A percentile compares a stretch with the other conserved stretches of the same genome.
These are phyloP conservation scores for Dichetophora obliterata DNA, from an alignment of 2,888 invertebrate species.

Conservation along the genomic window DNA sequence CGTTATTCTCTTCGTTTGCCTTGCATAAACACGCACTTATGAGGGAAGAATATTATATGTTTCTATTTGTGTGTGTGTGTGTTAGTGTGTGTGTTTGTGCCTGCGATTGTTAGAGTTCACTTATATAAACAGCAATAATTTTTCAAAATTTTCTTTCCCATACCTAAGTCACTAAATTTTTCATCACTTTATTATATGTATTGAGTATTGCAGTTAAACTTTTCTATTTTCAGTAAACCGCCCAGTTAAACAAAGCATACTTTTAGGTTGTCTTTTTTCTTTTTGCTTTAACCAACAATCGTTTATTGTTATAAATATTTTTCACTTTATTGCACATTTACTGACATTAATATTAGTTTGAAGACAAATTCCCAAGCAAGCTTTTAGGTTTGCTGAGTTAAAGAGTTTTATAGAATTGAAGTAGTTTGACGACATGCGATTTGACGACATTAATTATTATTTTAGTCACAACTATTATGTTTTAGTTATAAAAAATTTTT, in stretches of 20 bases:
- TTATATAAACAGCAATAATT: background rate
- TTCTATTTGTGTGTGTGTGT: background rate
- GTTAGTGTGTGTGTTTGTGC: background rate
- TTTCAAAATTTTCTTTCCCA: background rate
- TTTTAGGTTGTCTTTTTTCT: background rate
- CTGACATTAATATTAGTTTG: too few species aligned
- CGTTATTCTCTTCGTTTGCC: background rate
- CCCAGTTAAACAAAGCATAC: background rate
- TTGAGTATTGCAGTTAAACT: background rate
- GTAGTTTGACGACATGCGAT: background rate
- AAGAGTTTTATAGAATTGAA: background rate
- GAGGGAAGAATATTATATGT: background rate
- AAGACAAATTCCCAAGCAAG: background rate
- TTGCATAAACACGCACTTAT: background rate
- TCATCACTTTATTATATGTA: background rate
- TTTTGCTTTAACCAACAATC: background rate
- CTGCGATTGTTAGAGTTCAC: background rate
- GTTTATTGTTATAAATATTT: background rate
- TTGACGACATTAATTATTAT: background rate
- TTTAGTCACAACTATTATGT: constrained; percentile 30
- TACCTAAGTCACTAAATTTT: background rate
- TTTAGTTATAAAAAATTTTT: constrained; percentile 9
- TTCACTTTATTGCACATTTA: background rate
- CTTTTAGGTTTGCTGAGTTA: background rate
- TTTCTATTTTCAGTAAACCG: background rate